phyloP scores from a whole-genome alignment of 2,113 vertebrate species.

The Gadus chalcogrammus region DNA sequence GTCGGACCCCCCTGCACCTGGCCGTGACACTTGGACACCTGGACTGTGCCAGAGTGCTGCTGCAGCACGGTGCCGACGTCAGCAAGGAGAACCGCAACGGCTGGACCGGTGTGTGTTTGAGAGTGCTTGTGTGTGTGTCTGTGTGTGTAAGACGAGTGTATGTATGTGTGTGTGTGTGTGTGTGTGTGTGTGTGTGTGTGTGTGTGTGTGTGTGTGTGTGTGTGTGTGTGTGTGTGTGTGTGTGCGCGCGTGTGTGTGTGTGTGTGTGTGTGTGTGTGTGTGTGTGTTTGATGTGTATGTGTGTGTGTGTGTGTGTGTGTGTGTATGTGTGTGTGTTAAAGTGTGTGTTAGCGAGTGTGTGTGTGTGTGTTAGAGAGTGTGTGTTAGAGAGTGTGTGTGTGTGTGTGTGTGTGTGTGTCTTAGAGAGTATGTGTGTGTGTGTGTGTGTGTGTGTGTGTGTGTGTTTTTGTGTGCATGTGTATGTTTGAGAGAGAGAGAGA shows the following conservation, averaged over 20 bases:
- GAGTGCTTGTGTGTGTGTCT: background rate
- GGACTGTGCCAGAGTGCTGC: constrained; percentile 86
- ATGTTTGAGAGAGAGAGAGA: too few species aligned
- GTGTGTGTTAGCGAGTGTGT: background rate
- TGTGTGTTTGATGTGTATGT: background rate
- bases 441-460: background rate
- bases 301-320: background rate
- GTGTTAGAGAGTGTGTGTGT: background rate
- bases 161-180: background rate
- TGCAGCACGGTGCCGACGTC: constrained; percentile 88
- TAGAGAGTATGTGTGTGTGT: background rate
- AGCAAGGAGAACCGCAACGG: constrained; percentile 94
- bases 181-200: background rate
- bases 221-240: background rate
- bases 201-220: constrained; percentile 3
- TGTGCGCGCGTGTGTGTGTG: background rate
- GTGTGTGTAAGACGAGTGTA: background rate
- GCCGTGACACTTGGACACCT: constrained; percentile 91
- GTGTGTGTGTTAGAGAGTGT: background rate
- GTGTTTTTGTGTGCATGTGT: too few species aligned
- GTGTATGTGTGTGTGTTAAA: background rate
- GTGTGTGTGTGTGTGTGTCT: background rate
- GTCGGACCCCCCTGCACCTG: constrained; percentile 91
- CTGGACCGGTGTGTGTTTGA: constrained; percentile 85
- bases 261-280: background rate